Conservation (phyloP, 2,888 invertebrate genomes). For the Scrobipalpa atriplicella region DNA sequence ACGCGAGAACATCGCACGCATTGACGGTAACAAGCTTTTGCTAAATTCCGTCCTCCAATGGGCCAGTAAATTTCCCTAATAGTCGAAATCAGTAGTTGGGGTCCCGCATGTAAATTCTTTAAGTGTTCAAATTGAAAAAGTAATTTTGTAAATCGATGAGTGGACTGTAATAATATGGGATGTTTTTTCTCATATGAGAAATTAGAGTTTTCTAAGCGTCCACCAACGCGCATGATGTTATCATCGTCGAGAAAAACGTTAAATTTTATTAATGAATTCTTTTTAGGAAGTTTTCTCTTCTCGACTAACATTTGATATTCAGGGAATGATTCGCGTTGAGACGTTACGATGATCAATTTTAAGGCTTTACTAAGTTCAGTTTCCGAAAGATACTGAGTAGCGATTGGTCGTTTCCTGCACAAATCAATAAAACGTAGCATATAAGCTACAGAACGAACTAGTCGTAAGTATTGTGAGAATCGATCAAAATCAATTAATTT, state of each 20-base stretch:
- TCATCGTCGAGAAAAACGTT: slow-evolving; percentile 37
- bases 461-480: slow-evolving; percentile 32
- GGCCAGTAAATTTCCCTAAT: slow-evolving; percentile 40
- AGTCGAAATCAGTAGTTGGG: slow-evolving; percentile 36
- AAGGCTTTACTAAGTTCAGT: slow-evolving; percentile 32
- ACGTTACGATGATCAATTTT: not conserved
- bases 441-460: slow-evolving; percentile 34
- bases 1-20: slow-evolving; percentile 27
- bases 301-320: not conserved
- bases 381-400: not conserved
- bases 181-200: slow-evolving; percentile 40
- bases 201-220: slow-evolving; percentile 37
- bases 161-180: slow-evolving; percentile 42
- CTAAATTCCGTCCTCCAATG: slow-evolving; percentile 37
- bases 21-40: slow-evolving; percentile 25
- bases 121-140: slow-evolving; percentile 36
- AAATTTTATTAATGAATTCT: slow-evolving; percentile 32
- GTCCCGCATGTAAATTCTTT: slow-evolving; percentile 38
- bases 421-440: slow-evolving; percentile 35
- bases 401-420: slow-evolving; percentile 11
- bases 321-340: not conserved
- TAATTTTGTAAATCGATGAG: slow-evolving; percentile 39
- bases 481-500: slow-evolving; percentile 33
- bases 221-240: slow-evolving; percentile 40
- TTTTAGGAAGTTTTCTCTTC: not conserved